phyloP scores from a whole-genome alignment of 2,113 vertebrate species.

The Chaetura pelagica region DNA sequence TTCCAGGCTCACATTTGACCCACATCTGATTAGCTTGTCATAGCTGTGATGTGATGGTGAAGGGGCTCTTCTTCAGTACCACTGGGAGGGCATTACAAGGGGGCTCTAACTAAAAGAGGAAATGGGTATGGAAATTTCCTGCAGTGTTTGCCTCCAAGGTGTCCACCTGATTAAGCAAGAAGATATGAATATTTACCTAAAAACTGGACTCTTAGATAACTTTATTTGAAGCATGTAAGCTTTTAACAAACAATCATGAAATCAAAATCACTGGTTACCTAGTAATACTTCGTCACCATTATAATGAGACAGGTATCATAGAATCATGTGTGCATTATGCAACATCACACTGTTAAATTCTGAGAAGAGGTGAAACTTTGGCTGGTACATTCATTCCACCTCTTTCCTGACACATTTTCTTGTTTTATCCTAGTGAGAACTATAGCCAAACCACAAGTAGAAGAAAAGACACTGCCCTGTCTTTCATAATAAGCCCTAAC shows the following conservation, averaged over 20 bases:
- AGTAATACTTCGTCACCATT: slow-evolving; percentile 24
- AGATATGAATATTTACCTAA: neutral
- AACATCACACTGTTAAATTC: slow-evolving; percentile 48
- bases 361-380: slow-evolving; percentile 59
- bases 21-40: neutral
- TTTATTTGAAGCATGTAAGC: slow-evolving; percentile 7
- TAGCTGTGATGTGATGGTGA: neutral
- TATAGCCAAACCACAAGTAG: slow-evolving; percentile 28
- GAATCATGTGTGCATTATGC: neutral
- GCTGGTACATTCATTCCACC: neutral
- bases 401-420: slow-evolving; percentile 55
- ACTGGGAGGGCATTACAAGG: fast-evolving
- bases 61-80: neutral
- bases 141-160: neutral
- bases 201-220: neutral
- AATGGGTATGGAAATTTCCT: neutral
- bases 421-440: slow-evolving; percentile 3
- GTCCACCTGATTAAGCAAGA: neutral
- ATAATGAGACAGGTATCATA: slow-evolving; percentile 51
- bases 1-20: neutral
- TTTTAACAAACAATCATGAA: slow-evolving; percentile 35
- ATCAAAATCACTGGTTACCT: neutral
- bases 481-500: slow-evolving; percentile 1
- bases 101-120: neutral
- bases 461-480: slow-evolving; percentile 13